Evolutionary conservation across 2,888 invertebrate species (phyloP).

Genomic region (Maniola hyperantus): DNA sequence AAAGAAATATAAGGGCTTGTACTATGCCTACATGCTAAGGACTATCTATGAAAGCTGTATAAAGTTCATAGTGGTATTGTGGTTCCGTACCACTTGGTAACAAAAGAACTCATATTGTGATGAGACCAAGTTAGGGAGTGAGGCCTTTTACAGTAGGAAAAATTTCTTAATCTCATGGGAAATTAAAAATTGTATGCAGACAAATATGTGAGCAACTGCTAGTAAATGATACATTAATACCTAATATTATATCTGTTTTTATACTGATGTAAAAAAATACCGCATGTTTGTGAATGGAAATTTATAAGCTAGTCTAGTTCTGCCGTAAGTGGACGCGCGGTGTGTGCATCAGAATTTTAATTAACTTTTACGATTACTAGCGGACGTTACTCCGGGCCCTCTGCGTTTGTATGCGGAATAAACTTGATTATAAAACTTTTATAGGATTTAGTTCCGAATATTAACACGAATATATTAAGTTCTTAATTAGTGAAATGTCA

Average conservation of each 20-base stretch:
- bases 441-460: background rate
- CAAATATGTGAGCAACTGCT: too few species aligned
- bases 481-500: background rate
- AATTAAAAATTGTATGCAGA: too few species aligned
- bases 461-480: background rate
- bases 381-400: conserved; percentile 46
- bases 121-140: too few species aligned
- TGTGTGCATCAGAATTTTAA: conserved; percentile 60
- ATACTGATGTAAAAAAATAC: conserved; percentile 18
- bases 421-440: conserved; percentile 26
- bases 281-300: conserved; percentile 58
- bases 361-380: conserved; percentile 56
- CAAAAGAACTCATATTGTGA: too few species aligned
- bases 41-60: too few species aligned
- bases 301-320: conserved; percentile 56
- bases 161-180: too few species aligned
- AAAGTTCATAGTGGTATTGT: too few species aligned
- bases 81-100: too few species aligned
- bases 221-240: too few species aligned
- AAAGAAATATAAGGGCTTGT: background rate
- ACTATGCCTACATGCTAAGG: too few species aligned
- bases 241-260: conserved; percentile 11
- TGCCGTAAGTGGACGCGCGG: conserved; percentile 58
- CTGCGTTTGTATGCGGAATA: conserved; percentile 37
- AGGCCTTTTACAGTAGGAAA: too few species aligned